Percentiles rank a stretch among this genome's conserved stretches.
Evolutionary conservation across 2,797 vertebrate genomes (phyloP).

Genomic region (Lithobates sylvaticus): DNA sequence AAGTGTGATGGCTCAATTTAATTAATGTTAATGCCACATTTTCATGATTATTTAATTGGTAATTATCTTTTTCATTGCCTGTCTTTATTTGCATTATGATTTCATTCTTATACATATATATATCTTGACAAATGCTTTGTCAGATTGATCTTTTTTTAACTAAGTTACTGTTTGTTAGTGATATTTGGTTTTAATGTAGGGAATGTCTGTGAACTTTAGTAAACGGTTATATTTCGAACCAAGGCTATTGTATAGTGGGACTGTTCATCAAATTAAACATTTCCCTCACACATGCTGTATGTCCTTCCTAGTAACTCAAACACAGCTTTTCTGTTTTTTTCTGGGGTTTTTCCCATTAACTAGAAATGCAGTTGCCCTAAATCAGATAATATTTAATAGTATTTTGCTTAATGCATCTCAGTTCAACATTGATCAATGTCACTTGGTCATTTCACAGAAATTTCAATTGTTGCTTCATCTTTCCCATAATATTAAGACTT

Average conservation of each 20-base stretch:
- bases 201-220: not conserved
- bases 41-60: slow-evolving; percentile 51
- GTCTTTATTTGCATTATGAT: slow-evolving; percentile 26
- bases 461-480: no score
- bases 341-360: no score
- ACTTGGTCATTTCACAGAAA: no score
- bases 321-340: no score
- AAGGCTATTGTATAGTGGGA: not conserved
- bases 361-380: no score
- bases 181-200: not conserved
- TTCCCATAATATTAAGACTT: no score
- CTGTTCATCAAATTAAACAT: no score
- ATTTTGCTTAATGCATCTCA: no score
- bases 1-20: slow-evolving; percentile 45
- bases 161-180: not conserved
- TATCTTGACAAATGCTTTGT: not conserved
- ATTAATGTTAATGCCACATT: slow-evolving; percentile 49
- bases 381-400: no score
- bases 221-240: not conserved
- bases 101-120: slow-evolving; percentile 23
- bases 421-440: no score
- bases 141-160: slow-evolving; percentile 1
- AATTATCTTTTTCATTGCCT: slow-evolving; percentile 34
- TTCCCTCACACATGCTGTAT: no score
- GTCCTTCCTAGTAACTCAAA: no score